These are phyloP conservation scores for Enteromius mattozi DNA, from an alignment of 2,797 vertebrate genomes.

Conservation along the genomic window DNA sequence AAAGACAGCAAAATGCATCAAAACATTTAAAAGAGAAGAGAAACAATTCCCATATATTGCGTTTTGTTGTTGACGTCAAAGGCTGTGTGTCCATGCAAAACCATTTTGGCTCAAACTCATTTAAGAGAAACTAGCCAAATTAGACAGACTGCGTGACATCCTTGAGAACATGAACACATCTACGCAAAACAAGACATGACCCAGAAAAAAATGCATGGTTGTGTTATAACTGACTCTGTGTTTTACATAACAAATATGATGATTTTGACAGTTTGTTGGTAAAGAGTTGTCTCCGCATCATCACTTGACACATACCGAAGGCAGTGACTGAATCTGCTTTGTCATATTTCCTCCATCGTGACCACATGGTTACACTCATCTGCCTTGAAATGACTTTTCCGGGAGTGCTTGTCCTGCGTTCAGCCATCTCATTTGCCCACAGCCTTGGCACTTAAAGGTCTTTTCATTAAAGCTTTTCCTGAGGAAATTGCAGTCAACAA, in stretches of 20 bases:
- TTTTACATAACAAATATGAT: not conserved
- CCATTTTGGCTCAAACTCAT: not conserved
- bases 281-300: constrained; percentile 17
- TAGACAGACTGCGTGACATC: not conserved
- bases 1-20: not conserved
- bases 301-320: constrained; percentile 25
- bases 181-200: not conserved
- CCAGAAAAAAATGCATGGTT: not conserved
- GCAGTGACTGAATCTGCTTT: constrained; percentile 37
- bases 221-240: constrained; percentile 17
- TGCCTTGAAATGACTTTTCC: constrained; percentile 28
- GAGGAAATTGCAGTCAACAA: constrained; percentile 15
- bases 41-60: not conserved
- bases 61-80: not conserved
- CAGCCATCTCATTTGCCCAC: not conserved
- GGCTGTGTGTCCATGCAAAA: not conserved
- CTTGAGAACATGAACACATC: not conserved
- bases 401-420: not conserved
- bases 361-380: constrained; percentile 30
- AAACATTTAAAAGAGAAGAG: too few species aligned
- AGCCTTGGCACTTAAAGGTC: constrained; percentile 28
- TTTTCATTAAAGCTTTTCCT: constrained; percentile 33
- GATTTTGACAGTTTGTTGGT: constrained; percentile 37
- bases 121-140: not conserved
- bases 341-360: constrained; percentile 34